Evolutionary conservation across 2,888 invertebrate genomes (phyloP), one percentile per base, ranked within the genome.

Genomic region (Lingula anatina): DNA sequence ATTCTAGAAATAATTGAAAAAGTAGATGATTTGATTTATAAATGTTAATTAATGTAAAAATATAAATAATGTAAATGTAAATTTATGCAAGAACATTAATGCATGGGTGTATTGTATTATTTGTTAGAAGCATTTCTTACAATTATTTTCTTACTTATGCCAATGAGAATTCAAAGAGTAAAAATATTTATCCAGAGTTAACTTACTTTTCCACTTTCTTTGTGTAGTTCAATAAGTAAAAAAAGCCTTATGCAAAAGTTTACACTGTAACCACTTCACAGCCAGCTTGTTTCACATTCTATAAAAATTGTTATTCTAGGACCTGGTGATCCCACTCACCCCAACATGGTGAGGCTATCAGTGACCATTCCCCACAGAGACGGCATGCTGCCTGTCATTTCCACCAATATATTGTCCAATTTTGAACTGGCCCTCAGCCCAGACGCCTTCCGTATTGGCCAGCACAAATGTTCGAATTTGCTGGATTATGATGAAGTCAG

Each of bases 391-490:
- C 77, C 77, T 0, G 63, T 67, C 21, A 60, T 76, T 24, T 75
- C 76, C 9, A 76, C 77, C 2, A 59, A 64, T 1, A 59, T 60
- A 27, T 60, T 76, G 36, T 68, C 74, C 26, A 74, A 76, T 63
- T 75, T 76, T 60, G 74, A 73, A 50, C 60, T 74, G 24, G 69
- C 69, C 3, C 62, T 77, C 15, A 72, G 70, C 53, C 65, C 65
- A n/a, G 70, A 70, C 49, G 71, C 68, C 5, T 56, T 68, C 39
- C 54, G 76, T 23, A 57, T 70, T 3, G 75, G 68, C 5, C 68
- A 64, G 18, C 76, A 77, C 55, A 61, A 61, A 35, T 77, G 77
- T 49, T 75, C 76, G 18, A 77, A 76, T 50, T 61, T 77, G 25
- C 57, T 76, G 31, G 71, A 74, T 52, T 58, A 59, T 24, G 53